phyloP scores from a whole-genome alignment of 2,888 invertebrate species.

The Ophion obscuratus region DNA sequence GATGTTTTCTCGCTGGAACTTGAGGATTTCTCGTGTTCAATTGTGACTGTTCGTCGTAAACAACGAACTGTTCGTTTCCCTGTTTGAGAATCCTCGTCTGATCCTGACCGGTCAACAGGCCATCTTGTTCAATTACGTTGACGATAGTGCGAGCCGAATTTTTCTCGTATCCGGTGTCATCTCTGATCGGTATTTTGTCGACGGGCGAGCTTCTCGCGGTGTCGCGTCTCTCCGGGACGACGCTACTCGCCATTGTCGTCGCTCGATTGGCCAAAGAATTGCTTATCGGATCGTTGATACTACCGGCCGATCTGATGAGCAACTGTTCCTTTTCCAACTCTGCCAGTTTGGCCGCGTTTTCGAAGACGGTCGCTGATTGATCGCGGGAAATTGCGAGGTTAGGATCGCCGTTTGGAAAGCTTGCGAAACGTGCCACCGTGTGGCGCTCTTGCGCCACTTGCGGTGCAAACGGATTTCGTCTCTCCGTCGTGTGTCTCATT shows the following conservation, averaged over 20 bases:
- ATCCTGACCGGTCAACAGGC: conserved; percentile 5
- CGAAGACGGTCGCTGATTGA: conserved; percentile 4
- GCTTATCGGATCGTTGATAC: conserved; percentile 37
- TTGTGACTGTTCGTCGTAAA: conserved; percentile 27
- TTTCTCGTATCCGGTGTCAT: conserved; percentile 22
- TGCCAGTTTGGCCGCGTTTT: conserved; percentile 36
- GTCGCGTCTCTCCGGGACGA: conserved; percentile 17
- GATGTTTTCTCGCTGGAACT: conserved; percentile 77
- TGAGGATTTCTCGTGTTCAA: conserved; percentile 73
- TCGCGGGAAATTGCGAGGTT: conserved; percentile 67
- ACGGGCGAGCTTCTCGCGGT: conserved; percentile 36
- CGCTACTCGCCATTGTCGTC: not conserved
- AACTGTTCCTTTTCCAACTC: conserved; percentile 56
- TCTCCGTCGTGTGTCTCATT: conserved; percentile 72
- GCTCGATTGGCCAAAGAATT: conserved; percentile 1
- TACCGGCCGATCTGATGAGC: conserved; percentile 49
- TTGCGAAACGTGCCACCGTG: conserved; percentile 77
- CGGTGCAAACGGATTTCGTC: conserved; percentile 80
- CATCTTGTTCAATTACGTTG: conserved; percentile 7
- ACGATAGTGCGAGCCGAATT: not conserved
- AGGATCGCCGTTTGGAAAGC: conserved; percentile 80
- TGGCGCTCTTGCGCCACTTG: conserved; percentile 80
- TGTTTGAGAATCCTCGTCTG: no score
- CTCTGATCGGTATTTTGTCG: conserved; percentile 10
- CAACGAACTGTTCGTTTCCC: conserved; percentile 15